Percentiles rank a stretch among this genome's conserved stretches.
Evolutionary conservation across 1,140 invertebrate genomes (phyloP).

Genomic region (Melanaphis sacchari): DNA sequence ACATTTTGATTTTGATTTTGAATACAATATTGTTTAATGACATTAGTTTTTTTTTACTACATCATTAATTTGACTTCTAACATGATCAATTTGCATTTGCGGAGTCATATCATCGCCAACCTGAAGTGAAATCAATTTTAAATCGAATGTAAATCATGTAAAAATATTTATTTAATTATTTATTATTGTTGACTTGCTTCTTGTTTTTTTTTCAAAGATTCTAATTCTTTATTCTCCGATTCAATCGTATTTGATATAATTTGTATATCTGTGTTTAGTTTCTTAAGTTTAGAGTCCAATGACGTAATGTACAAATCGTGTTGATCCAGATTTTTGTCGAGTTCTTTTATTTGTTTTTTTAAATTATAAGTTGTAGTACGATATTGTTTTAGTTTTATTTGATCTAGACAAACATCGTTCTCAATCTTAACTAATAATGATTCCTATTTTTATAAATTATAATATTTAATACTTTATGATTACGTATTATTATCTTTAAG

Average conservation of each 20-base stretch:
- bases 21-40: conserved; percentile 76
- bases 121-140: not conserved
- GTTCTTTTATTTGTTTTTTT: conserved; percentile 33
- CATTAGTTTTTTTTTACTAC: conserved; percentile 69
- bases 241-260: conserved; percentile 36
- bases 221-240: conserved; percentile 18
- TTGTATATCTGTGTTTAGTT: conserved; percentile 24
- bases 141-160: not conserved
- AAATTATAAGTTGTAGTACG: conserved; percentile 12
- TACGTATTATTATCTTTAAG: not conserved
- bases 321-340: not conserved
- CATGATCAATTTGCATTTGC: conserved; percentile 64
- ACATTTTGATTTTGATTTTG: conserved; percentile 76
- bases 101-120: conserved; percentile 11
- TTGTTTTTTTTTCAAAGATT: conserved; percentile 28
- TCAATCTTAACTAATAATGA: conserved; percentile 23
- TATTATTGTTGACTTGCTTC: conserved; percentile 6
- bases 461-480: not conserved
- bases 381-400: conserved; percentile 46
- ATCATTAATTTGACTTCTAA: conserved; percentile 71
- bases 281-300: conserved; percentile 22
- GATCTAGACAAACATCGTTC: conserved; percentile 23
- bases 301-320: not conserved
- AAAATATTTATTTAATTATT: not conserved
- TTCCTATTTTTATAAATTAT: not conserved